These are phyloP conservation scores for Drosophila lini DNA, from an alignment of 1,140 invertebrate genomes.

Conservation along the genomic window DNA sequence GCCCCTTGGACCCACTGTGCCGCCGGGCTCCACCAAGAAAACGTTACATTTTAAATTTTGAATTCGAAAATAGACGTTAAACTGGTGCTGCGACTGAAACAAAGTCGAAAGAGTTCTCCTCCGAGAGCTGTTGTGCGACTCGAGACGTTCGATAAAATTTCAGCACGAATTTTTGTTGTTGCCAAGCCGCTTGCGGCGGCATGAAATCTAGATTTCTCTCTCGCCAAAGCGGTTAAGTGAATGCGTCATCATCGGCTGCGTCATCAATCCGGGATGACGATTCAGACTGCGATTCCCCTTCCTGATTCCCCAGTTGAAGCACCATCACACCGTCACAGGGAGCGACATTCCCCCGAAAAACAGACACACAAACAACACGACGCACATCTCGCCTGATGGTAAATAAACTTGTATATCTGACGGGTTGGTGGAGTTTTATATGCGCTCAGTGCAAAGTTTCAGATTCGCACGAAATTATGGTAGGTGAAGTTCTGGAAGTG, in stretches of 20 bases:
- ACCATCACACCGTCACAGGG: constrained; percentile 16
- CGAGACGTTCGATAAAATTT: constrained; percentile 6
- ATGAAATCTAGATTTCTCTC: constrained; percentile 36
- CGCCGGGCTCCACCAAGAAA: constrained; percentile 6
- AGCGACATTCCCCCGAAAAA: constrained; percentile 32
- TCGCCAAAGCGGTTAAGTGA: constrained; percentile 1
- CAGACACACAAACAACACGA: constrained; percentile 2
- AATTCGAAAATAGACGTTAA: constrained; percentile 64
- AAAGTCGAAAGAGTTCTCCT: constrained; percentile 39
- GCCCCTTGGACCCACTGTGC: constrained; percentile 9
- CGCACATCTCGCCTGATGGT: neutral
- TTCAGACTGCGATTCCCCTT: constrained; percentile 16
- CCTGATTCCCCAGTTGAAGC: constrained; percentile 17
- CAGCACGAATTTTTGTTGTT: constrained; percentile 28
- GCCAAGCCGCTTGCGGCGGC: constrained; percentile 22
- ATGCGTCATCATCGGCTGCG: constrained; percentile 39
- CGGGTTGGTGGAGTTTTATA: constrained; percentile 18
- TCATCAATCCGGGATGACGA: constrained; percentile 44
- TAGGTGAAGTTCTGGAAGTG: constrained; percentile 34
- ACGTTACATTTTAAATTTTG: constrained; percentile 71
- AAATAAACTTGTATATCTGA: constrained; percentile 9
- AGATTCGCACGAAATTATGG: constrained; percentile 39
- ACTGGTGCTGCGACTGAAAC: constrained; percentile 25
- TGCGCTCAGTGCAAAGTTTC: constrained; percentile 27
- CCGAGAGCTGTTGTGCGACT: constrained; percentile 32